Percentiles rank a stretch among this genome's conserved stretches.
phyloP scores from a whole-genome alignment of 2,797 vertebrate species.

The Pseudocheirus occidentalis region DNA sequence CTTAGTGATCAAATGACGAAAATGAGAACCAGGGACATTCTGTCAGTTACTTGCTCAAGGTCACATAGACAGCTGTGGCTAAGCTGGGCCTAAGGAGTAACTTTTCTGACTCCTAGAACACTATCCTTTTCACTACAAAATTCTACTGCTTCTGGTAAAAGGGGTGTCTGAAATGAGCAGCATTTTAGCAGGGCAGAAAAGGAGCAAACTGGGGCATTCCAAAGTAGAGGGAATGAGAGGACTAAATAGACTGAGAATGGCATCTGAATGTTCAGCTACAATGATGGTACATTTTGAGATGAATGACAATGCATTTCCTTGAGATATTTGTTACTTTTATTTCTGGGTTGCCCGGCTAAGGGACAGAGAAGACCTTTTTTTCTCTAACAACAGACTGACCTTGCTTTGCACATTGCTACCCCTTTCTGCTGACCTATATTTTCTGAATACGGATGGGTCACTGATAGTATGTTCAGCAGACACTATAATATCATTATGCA shows the following conservation, averaged over 20 bases:
- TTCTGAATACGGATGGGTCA: constrained; percentile 70
- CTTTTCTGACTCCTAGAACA: not conserved
- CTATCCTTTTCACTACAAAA: not conserved
- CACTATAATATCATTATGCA: constrained; percentile 78
- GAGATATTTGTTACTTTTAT: constrained; percentile 74
- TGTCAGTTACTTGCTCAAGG: not conserved
- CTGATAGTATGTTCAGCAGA: constrained; percentile 67
- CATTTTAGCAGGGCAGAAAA: not conserved
- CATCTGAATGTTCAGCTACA: constrained; percentile 65
- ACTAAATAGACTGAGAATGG: constrained; percentile 61
- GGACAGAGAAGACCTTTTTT: constrained; percentile 62
- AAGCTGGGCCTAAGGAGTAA: not conserved
- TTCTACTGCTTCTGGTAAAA: not conserved
- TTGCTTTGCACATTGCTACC: constrained; percentile 66
- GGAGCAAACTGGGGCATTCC: not conserved
- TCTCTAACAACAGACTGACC: constrained; percentile 68
- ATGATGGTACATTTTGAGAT: constrained; percentile 72
- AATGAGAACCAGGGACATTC: not conserved
- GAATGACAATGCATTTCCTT: constrained; percentile 69
- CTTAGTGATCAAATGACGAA: not conserved
- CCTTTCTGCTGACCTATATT: constrained; percentile 74
- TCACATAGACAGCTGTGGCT: not conserved
- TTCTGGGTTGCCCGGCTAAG: constrained; percentile 69
- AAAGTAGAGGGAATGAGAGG: constrained; percentile 34
- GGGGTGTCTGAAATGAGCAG: not conserved